Percentiles rank a stretch among this genome's conserved stretches.
Evolutionary conservation across 2,797 vertebrate species (phyloP).

Genomic region (Cossypha heuglini): DNA sequence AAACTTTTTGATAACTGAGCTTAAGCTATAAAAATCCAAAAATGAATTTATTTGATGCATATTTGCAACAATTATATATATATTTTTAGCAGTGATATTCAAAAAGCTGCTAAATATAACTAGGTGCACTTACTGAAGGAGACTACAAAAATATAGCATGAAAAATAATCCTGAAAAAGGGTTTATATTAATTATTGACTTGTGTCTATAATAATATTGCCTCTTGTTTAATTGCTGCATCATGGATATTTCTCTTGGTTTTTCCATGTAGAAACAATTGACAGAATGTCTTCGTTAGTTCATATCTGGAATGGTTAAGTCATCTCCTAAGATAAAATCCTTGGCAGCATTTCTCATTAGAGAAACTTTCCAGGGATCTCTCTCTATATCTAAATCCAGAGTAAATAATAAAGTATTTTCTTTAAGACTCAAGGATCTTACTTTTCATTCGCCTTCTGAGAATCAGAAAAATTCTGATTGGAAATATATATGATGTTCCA

Average conservation of each 20-base stretch:
- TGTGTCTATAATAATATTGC: not conserved
- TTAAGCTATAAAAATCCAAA: not conserved
- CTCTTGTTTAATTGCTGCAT: not conserved
- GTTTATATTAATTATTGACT: not conserved
- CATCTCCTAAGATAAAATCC: not conserved
- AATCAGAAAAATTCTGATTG: not conserved
- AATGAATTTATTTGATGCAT: not conserved
- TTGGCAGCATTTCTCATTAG: not conserved
- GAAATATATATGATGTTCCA: not conserved
- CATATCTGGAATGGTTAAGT: not conserved
- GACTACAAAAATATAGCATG: not conserved
- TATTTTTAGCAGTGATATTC: not conserved
- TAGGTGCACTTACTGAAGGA: not conserved
- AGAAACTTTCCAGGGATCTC: not conserved
- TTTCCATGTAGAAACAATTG: not conserved
- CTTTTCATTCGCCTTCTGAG: not conserved
- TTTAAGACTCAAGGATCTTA: not conserved
- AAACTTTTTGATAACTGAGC: not conserved
- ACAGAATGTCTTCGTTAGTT: not conserved
- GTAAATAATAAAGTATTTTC: not conserved
- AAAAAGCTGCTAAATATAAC: not conserved
- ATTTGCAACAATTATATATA: not conserved
- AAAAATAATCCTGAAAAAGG: not conserved
- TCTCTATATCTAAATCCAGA: not conserved
- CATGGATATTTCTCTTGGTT: not conserved